Base-by-base conservation (phyloP, 2,888 invertebrate species). In the Argyresthia albistria region DNA sequence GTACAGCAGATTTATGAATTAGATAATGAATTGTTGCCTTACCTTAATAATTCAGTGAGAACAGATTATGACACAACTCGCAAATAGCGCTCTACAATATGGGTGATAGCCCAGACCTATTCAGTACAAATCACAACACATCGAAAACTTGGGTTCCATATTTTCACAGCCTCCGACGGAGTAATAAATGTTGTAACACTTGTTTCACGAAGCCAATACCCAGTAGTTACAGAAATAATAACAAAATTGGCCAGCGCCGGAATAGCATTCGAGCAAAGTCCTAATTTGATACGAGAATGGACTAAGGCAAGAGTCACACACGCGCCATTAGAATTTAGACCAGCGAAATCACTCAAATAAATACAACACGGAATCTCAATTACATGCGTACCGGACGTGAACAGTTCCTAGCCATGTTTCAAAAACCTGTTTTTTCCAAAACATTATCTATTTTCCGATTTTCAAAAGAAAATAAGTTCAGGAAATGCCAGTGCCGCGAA, bases 131-230 rank as follows among this genome's bases (percentile, higher is more conserved):
- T 52, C 39, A 51, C 51, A 50, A 51, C 39, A 51, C 39, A 69
- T 73, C 77, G 74, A 76, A 78, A 84, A 84, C 84, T 84, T 82
- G 65, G 72, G 73, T 76, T 83, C 67, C 71, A 70, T 82, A 80
- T 73, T 82, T 66, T 58, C 69, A 65, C 60, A 66, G 57, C 58
- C 63, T 57, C 61, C 56, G 60, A 43, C 53, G 52, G 49, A 57
- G 53, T 52, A 64, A 59, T 50, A 60, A 62, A 56, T 51, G 58
- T 59, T 62, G 37, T 58, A 64, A 59, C 53, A 60, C 53, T 58
- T 59, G 54, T 63, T 67, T 64, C 56, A 63, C 54, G 48, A 66
- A 62, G 65, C 50, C 55, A 60, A 61, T 58, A 58, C 58, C 56
- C 54, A 57, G 64, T 62, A 69, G 76, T 58, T 73, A 53, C 67